These are phyloP conservation scores for Ooceraea biroi DNA, from an alignment of 1,140 invertebrate species.

Conservation along the genomic window DNA sequence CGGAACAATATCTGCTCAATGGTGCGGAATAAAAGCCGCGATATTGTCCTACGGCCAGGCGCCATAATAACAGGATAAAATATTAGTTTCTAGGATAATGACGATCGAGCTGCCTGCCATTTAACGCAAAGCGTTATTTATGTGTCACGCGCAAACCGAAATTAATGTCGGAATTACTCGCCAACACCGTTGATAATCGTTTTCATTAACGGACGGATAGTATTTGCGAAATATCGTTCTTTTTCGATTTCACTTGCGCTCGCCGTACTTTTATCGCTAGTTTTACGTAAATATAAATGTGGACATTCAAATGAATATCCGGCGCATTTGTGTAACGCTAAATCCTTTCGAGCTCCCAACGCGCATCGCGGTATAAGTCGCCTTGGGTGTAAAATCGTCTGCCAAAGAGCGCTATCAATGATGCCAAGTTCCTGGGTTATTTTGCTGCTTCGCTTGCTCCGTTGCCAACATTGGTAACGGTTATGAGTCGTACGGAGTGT, in stretches of 20 bases:
- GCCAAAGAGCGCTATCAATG: slow-evolving; percentile 28
- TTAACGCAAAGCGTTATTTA: neutral
- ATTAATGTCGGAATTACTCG: neutral
- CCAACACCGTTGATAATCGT: neutral
- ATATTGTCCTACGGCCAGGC: slow-evolving; percentile 22
- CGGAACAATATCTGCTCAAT: slow-evolving; percentile 39
- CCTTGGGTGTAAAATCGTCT: neutral
- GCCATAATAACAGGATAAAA: slow-evolving; percentile 31
- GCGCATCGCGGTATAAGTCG: slow-evolving; percentile 1
- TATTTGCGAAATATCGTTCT: neutral
- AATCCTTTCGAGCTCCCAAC: slow-evolving; percentile 11
- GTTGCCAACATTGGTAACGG: slow-evolving; percentile 15
- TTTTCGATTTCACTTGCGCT: too few species aligned
- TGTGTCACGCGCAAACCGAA: neutral
- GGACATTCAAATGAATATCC: neutral
- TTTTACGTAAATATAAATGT: neutral
- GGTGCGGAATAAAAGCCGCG: slow-evolving; percentile 24
- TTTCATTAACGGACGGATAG: neutral
- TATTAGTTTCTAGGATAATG: slow-evolving; percentile 9
- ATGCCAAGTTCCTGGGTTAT: slow-evolving; percentile 27
- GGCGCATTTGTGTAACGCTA: neutral
- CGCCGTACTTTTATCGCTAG: neutral
- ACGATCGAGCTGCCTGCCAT: neutral
- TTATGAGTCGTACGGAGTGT: neutral
- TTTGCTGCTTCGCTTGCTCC: slow-evolving; percentile 1